Conservation (phyloP, 2,797 vertebrate genomes). For the Coregonus ussuriensis region DNA sequence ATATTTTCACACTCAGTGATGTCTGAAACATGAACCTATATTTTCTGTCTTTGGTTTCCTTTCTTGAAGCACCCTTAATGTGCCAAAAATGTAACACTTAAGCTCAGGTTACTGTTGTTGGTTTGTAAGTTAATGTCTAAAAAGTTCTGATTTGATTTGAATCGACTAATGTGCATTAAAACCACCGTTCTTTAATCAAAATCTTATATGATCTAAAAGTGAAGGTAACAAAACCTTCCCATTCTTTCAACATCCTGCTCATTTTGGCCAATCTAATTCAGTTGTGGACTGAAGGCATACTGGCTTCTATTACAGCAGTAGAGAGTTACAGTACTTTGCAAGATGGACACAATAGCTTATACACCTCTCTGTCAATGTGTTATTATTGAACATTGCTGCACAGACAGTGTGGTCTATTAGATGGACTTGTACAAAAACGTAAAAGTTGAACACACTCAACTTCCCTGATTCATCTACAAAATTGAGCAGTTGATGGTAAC, state of each 20-base stretch:
- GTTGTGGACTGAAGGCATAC: slow-evolving; percentile 73
- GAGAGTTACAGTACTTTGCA: slow-evolving; percentile 56
- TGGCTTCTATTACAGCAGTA: slow-evolving; percentile 63
- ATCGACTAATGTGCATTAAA: slow-evolving; percentile 91
- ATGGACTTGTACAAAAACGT: not conserved
- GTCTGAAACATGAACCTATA: slow-evolving; percentile 91
- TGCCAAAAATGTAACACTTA: slow-evolving; percentile 82
- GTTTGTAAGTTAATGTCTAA: slow-evolving; percentile 88
- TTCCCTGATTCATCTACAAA: not conserved
- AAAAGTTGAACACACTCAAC: not conserved
- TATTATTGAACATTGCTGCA: not conserved
- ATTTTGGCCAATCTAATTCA: slow-evolving; percentile 78
- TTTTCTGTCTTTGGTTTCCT: slow-evolving; percentile 94
- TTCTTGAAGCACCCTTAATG: slow-evolving; percentile 91
- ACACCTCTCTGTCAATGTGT: slow-evolving; percentile 48
- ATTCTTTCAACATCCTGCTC: slow-evolving; percentile 77
- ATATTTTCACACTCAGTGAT: slow-evolving; percentile 92
- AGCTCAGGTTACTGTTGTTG: slow-evolving; percentile 92
- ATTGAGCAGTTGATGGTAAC: not conserved
- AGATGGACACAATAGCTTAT: slow-evolving; percentile 67
- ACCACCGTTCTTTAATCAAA: slow-evolving; percentile 82
- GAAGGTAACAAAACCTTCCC: slow-evolving; percentile 81
- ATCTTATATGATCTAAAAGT: slow-evolving; percentile 78
- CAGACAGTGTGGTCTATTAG: not conserved
- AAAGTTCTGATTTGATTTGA: slow-evolving; percentile 93